Evolutionary conservation across 2,113 vertebrate species (phyloP).

Genomic region (Chroicocephalus ridibundus): DNA sequence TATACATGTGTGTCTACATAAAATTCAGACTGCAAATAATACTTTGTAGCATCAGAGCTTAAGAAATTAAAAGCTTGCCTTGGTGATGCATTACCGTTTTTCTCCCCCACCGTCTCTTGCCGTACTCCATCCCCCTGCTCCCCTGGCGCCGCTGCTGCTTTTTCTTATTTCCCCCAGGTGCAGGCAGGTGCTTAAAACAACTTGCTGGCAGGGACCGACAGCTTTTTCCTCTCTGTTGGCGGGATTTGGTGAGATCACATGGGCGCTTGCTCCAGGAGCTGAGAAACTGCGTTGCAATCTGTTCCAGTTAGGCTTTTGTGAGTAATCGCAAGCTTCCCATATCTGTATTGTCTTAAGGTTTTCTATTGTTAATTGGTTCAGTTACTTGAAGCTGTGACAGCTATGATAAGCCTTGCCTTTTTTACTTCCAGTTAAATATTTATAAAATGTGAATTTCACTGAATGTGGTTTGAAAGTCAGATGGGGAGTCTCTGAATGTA

Average conservation of each 20-base stretch:
- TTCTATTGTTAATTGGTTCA: not conserved
- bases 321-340: not conserved
- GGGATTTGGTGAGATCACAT: not conserved
- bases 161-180: not conserved
- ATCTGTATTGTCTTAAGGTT: not conserved
- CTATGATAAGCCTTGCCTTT: not conserved
- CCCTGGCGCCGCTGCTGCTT: not conserved
- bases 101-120: not conserved
- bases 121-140: not conserved
- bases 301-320: not conserved
- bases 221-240: not conserved
- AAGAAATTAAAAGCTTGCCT: not conserved
- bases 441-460: not conserved
- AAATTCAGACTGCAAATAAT: not conserved
- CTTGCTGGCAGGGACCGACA: not conserved
- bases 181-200: not conserved
- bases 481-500: not conserved
- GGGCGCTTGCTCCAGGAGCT: not conserved
- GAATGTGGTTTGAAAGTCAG: not conserved
- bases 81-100: not conserved
- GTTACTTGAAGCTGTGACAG: not conserved
- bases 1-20: not conserved
- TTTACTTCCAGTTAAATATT: not conserved
- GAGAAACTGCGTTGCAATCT: not conserved
- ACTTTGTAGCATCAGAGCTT: not conserved